Conservation (phyloP, 1,140 invertebrate species). For the Glossosoma conforme region DNA sequence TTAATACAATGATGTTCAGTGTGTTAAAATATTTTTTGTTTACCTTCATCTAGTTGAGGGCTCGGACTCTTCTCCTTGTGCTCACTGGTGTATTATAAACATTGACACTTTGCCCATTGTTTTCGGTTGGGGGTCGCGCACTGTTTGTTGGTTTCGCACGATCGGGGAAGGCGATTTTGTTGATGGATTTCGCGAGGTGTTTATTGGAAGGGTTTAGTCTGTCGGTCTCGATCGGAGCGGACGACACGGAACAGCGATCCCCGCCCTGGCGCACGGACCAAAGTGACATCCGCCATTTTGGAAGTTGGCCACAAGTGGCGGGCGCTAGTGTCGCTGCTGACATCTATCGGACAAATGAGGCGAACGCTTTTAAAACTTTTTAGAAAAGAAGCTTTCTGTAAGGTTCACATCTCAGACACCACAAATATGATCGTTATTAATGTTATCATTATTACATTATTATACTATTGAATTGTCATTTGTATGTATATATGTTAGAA, state of each 20-base stretch:
- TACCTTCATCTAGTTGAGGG: slow-evolving; percentile 21
- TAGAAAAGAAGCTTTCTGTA: too few relatives aligned
- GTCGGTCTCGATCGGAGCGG: too few relatives aligned
- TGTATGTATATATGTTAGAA: too few relatives aligned
- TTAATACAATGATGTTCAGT: background rate
- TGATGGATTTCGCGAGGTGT: slow-evolving; percentile 6
- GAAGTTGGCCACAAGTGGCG: slow-evolving; percentile 20
- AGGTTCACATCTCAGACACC: too few relatives aligned
- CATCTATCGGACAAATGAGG: slow-evolving; percentile 1
- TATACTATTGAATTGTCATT: too few relatives aligned
- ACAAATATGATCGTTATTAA: too few relatives aligned
- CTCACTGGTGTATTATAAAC: slow-evolving; percentile 18
- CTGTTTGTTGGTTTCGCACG: too few relatives aligned
- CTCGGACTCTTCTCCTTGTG: slow-evolving; percentile 19
- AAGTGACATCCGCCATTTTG: slow-evolving; percentile 24
- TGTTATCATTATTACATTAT: too few relatives aligned
- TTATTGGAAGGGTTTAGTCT: slow-evolving; percentile 9
- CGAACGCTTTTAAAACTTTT: background rate
- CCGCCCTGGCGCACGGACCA: slow-evolving; percentile 18
- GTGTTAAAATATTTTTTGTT: slow-evolving; percentile 8
- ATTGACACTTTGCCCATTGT: slow-evolving; percentile 19
- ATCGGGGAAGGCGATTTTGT: too few relatives aligned
- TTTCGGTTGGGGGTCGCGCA: too few relatives aligned
- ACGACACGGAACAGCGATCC: slow-evolving; percentile 15
- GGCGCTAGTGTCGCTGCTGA: too few relatives aligned